Evolutionary conservation across 2,113 vertebrate genomes (phyloP).

Genomic region (Acrocephalus kingi): DNA sequence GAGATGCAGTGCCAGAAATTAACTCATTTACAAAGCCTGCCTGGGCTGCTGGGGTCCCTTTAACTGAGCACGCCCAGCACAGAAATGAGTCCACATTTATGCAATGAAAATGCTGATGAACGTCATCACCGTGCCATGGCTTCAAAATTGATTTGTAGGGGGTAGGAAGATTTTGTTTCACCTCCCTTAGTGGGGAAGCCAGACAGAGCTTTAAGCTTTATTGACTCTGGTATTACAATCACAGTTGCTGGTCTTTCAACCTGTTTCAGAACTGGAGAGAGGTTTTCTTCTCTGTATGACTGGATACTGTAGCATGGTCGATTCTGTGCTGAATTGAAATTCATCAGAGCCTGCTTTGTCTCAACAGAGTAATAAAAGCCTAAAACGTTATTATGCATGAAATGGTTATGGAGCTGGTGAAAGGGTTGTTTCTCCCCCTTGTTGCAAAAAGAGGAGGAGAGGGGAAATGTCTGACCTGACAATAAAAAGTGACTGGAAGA

Average conservation of each 20-base stretch:
- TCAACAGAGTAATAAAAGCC: constrained; percentile 71
- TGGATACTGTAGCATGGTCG: constrained; percentile 24
- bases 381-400: constrained; percentile 73
- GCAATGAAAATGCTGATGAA: constrained; percentile 7
- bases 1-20: not conserved
- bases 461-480: constrained; percentile 7
- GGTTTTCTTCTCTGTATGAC: constrained; percentile 50
- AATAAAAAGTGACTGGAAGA: not conserved
- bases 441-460: not conserved
- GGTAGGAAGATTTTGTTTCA: constrained; percentile 40
- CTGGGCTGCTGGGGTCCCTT: not conserved
- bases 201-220: constrained; percentile 63
- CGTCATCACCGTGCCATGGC: not conserved
- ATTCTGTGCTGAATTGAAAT: constrained; percentile 70
- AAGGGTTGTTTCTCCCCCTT: not conserved
- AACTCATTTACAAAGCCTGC: constrained; percentile 19
- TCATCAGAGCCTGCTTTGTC: constrained; percentile 70
- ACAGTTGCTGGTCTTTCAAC: constrained; percentile 55
- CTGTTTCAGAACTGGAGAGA: constrained; percentile 26
- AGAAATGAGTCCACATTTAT: not conserved
- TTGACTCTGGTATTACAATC: constrained; percentile 52
- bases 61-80: not conserved
- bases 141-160: constrained; percentile 45
- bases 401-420: constrained; percentile 68
- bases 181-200: constrained; percentile 39